phyloP scores from a whole-genome alignment of 2,888 invertebrate species.

The Dynastes grantii region DNA sequence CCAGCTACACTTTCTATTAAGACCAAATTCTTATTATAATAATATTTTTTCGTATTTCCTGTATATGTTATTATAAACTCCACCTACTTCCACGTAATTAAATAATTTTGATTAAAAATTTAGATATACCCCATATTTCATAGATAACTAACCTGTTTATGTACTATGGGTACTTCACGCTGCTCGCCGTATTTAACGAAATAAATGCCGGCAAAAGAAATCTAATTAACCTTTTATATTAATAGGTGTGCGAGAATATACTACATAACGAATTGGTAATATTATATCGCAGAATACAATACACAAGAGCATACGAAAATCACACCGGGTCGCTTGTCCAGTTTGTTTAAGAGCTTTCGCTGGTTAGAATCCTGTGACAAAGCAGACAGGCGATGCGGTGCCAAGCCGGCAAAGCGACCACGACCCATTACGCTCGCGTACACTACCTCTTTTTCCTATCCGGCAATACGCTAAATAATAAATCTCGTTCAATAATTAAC shows the following conservation, averaged over 20 bases:
- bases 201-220: background rate
- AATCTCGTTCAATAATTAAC: slow-evolving; percentile 44
- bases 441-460: background rate
- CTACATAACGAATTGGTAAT: background rate
- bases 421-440: slow-evolving; percentile 4
- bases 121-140: too few relatives aligned
- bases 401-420: background rate
- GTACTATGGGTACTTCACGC: background rate
- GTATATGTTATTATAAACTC: background rate
- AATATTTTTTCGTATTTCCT: background rate
- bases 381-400: background rate
- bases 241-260: background rate
- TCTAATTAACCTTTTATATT: background rate
- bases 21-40: background rate
- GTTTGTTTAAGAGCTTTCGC: background rate
- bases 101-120: background rate
- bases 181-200: background rate
- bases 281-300: too few relatives aligned
- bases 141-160: background rate
- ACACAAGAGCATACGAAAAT: too few relatives aligned
- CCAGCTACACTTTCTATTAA: background rate
- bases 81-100: slow-evolving; percentile 7
- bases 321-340: too few relatives aligned
- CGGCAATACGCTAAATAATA: slow-evolving; percentile 31
- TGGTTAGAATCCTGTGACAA: background rate